A percentile compares a stretch with the other conserved stretches of the same genome.
These are phyloP conservation scores for Nebria ingens DNA, from an alignment of 1,140 invertebrate genomes.

Conservation along the genomic window DNA sequence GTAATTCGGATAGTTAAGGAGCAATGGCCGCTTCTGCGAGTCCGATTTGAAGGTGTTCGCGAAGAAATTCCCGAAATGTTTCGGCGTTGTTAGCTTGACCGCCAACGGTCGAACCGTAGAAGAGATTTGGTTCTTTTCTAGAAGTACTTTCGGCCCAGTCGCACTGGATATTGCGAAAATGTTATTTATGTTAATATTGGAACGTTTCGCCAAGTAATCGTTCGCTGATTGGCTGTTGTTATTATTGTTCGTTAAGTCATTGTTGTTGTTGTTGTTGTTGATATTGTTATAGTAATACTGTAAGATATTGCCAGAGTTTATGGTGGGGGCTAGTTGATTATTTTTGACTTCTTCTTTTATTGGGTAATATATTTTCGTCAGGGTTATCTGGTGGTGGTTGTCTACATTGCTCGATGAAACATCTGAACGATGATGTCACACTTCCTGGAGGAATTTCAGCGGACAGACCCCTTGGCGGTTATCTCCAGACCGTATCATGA, in stretches of 20 bases:
- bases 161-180: conserved; percentile 33
- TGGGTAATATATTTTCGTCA: conserved; percentile 14
- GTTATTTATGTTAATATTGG: conserved; percentile 33
- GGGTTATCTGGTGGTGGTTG: conserved; percentile 27
- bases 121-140: conserved; percentile 38
- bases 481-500: conserved; percentile 82
- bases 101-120: conserved; percentile 40
- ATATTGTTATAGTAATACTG: conserved; percentile 38
- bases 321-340: conserved; percentile 31
- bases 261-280: conserved; percentile 34
- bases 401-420: conserved; percentile 29
- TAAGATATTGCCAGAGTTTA: conserved; percentile 31
- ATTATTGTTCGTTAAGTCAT: conserved; percentile 27
- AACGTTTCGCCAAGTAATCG: conserved; percentile 23
- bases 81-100: conserved; percentile 31
- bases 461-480: conserved; percentile 76
- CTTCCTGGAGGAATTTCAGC: conserved; percentile 66
- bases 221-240: conserved; percentile 21
- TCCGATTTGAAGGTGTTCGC: conserved; percentile 27
- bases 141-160: conserved; percentile 32
- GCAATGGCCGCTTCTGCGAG: conserved; percentile 31
- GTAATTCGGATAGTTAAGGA: conserved; percentile 19
- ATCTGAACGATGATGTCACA: conserved; percentile 31
- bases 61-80: conserved; percentile 28
- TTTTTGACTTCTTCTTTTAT: conserved; percentile 25